Percentiles rank a stretch among this genome's conserved stretches.
phyloP scores from a whole-genome alignment of 2,113 vertebrate species.

The Catagonus wagneri region DNA sequence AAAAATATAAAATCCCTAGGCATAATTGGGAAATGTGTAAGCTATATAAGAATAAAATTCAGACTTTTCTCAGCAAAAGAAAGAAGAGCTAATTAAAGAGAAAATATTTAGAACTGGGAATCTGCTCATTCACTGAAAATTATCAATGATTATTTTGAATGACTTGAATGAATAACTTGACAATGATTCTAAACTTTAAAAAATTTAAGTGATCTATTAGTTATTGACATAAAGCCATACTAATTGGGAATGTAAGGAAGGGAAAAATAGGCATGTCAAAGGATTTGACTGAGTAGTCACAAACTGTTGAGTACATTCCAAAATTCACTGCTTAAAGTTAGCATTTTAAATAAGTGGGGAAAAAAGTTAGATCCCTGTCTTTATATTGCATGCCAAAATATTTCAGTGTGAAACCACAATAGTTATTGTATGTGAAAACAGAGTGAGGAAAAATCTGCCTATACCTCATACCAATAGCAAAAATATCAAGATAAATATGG shows the following conservation, averaged over 20 bases:
- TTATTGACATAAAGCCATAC: not conserved
- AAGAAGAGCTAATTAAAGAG: conserved; percentile 18
- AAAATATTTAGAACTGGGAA: conserved; percentile 55
- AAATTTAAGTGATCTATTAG: not conserved
- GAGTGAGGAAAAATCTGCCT: not conserved
- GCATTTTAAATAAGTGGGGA: conserved; percentile 26
- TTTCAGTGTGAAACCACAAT: not conserved
- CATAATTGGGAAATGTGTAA: not conserved
- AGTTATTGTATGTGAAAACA: not conserved
- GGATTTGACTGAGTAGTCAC: not conserved
- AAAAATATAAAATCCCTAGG: conserved; percentile 27
- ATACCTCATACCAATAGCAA: not conserved
- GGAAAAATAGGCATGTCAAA: conserved; percentile 12
- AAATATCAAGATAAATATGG: conserved; percentile 18
- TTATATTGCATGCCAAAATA: conserved; percentile 39
- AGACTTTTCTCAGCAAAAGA: conserved; percentile 30
- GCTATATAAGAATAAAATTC: conserved; percentile 12
- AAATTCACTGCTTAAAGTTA: conserved; percentile 42
- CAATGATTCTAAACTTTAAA: conserved; percentile 34
- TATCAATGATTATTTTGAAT: not conserved
- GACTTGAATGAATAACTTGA: not conserved
- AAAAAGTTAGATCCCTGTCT: not conserved
- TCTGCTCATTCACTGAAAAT: not conserved
- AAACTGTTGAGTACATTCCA: not conserved
- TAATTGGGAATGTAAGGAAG: not conserved